Base-by-base conservation (phyloP, 2,888 invertebrate species). In the Dusona sp. region DNA sequence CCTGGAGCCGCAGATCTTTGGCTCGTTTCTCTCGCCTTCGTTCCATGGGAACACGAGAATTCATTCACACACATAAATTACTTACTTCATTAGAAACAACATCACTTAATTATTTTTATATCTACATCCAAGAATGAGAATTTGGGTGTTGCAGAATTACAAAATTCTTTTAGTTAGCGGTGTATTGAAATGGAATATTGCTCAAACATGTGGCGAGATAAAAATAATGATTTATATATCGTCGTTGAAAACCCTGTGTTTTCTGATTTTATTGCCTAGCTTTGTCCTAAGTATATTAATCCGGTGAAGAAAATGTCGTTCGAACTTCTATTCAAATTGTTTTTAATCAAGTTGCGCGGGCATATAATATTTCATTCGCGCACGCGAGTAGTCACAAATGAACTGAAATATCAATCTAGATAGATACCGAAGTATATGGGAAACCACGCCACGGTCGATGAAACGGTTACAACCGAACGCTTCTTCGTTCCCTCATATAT, bases 391-490 rank as follows among this genome's bases (percentile, higher is more conserved):
- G 33, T 79, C 75, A 81, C 72, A 83, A 87, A 86, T 74, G 79
- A 86, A 77, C 25, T 77, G 77, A 83, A 77, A 33, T 90, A 90
- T 90, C 90, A 91, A 75, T 74, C 65, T 51, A 74, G 38, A 51
- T 74, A 48, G 54, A 72, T 92, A 91, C 90, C 61, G 25, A 65
- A 36, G 70, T 38, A n/a, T 79, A 61, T 72, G 72, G 61, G 64
- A 73, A 72, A 72, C 48, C 36, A n/a, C 90, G 90, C 91, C 90
- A 92, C 90, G 90, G 88, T 89, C 91, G 90, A 86, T 86, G 90
- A 89, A 92, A 91, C 92, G 89, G 92, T 92, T 93, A 93, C 92
- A 92, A 91, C 91, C 89, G 90, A 91, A 91, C 90, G 91, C 91
- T 90, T 89, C 88, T 88, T 88, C 87, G 85, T 85, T 87, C 87